phyloP scores from a whole-genome alignment of 2,797 vertebrate genomes.

The Chloroceryle inda region DNA sequence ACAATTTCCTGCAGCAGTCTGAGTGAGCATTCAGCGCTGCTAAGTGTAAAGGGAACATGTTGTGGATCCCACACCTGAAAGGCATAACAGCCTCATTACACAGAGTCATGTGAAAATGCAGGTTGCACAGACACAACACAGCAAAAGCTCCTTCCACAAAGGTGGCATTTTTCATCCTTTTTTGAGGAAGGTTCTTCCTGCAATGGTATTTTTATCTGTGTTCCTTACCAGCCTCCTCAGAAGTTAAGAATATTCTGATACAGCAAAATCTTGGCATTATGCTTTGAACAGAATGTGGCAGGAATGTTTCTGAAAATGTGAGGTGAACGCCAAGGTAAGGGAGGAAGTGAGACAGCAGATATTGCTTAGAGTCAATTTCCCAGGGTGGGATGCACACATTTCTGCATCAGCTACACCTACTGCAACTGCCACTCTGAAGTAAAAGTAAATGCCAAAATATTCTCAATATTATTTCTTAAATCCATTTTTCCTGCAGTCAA shows the following conservation, averaged over 20 bases:
- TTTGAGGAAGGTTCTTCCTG: not conserved
- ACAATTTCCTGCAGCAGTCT: slow-evolving; percentile 95
- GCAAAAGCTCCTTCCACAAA: not conserved
- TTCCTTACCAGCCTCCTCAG: not conserved
- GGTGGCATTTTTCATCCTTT: not conserved
- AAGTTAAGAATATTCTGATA: slow-evolving; percentile 20
- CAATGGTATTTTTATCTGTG: not conserved
- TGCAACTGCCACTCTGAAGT: not conserved
- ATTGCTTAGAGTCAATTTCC: not conserved
- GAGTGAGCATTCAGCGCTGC: slow-evolving; percentile 95
- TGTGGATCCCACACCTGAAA: slow-evolving; percentile 92
- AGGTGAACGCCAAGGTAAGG: not conserved
- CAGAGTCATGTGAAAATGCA: not conserved
- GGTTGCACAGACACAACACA: not conserved
- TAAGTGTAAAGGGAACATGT: slow-evolving; percentile 97
- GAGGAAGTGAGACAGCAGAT: not conserved
- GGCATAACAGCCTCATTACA: slow-evolving; percentile 3
- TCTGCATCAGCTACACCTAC: not conserved
- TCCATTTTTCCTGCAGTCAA: not conserved
- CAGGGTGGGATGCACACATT: not conserved
- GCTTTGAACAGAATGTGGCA: slow-evolving; percentile 13
- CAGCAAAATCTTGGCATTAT: not conserved
- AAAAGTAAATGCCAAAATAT: not conserved
- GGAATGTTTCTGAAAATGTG: not conserved
- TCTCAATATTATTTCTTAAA: not conserved